Evolutionary conservation across 2,113 vertebrate genomes (phyloP).

Genomic region (Scopus umbretta): DNA sequence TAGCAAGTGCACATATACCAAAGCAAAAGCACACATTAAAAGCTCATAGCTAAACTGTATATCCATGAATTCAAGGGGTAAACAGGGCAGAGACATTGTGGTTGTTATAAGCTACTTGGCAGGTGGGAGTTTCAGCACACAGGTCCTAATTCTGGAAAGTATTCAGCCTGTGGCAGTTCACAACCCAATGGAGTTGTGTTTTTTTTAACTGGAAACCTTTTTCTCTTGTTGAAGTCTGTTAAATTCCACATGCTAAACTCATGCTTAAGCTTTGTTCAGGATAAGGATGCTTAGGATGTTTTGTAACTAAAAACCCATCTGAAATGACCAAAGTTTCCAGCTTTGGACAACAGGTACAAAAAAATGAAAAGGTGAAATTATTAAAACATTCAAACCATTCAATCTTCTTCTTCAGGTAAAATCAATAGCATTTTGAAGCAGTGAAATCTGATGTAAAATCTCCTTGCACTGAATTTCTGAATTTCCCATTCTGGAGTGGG

Average conservation of each 20-base stretch:
- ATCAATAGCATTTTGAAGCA: background rate
- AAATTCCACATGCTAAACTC: background rate
- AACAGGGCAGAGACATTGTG: background rate
- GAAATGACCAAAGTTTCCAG: background rate
- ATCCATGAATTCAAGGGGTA: background rate
- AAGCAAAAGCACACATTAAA: background rate
- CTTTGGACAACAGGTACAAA: background rate
- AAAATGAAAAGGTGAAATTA: background rate
- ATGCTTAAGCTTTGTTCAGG: background rate
- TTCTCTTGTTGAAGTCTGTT: background rate
- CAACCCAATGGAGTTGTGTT: fast-evolving
- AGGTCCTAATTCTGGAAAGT: background rate
- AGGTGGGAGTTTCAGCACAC: background rate
- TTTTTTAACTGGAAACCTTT: background rate
- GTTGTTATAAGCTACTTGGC: background rate
- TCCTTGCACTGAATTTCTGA: background rate
- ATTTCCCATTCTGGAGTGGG: background rate
- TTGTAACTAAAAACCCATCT: background rate
- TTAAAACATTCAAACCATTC: background rate
- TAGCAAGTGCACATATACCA: background rate
- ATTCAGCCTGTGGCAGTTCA: background rate
- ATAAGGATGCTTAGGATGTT: background rate
- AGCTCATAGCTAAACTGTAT: background rate
- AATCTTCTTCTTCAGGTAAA: background rate
- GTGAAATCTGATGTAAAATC: background rate